Percentiles rank a stretch among this genome's conserved stretches.
These are phyloP conservation scores for Ariolimax columbianus DNA, from an alignment of 2,888 invertebrate genomes.

Conservation along the genomic window DNA sequence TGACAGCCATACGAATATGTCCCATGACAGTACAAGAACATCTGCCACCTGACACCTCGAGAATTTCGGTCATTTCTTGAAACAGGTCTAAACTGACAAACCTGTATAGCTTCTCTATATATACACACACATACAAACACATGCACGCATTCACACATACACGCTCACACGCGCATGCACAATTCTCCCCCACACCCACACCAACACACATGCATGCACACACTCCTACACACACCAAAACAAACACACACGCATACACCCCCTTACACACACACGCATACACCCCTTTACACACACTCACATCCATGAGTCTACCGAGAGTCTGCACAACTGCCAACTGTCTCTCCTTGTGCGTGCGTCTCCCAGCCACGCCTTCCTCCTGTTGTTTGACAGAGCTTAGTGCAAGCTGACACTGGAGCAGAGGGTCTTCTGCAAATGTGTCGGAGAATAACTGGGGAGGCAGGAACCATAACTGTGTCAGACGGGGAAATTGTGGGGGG, in stretches of 20 bases:
- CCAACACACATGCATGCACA: not conserved
- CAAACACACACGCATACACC: not conserved
- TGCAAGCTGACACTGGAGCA: slow-evolving; percentile 73
- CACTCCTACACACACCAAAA: not conserved
- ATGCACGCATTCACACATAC: too few species aligned
- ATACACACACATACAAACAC: too few species aligned
- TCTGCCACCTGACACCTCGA: too few species aligned
- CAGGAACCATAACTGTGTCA: not conserved
- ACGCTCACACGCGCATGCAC: too few species aligned
- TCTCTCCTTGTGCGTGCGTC: slow-evolving; percentile 69
- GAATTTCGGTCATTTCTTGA: too few species aligned
- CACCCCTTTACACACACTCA: slow-evolving; percentile 42
- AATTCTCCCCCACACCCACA: not conserved
- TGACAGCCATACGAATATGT: too few species aligned
- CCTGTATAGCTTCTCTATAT: too few species aligned
- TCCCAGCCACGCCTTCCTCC: slow-evolving; percentile 62
- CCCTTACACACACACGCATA: not conserved
- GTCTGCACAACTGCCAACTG: slow-evolving; percentile 67
- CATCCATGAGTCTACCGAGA: slow-evolving; percentile 72
- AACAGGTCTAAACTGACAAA: too few species aligned
- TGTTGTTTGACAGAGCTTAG: slow-evolving; percentile 66
- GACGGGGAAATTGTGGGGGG: not conserved
- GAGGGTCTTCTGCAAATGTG: slow-evolving; percentile 75
- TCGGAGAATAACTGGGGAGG: slow-evolving; percentile 73
- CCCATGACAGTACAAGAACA: too few species aligned